Percentiles rank a stretch among this genome's conserved stretches.
Conservation (phyloP, 2,888 invertebrate species). For the Cheilosia impressa region DNA sequence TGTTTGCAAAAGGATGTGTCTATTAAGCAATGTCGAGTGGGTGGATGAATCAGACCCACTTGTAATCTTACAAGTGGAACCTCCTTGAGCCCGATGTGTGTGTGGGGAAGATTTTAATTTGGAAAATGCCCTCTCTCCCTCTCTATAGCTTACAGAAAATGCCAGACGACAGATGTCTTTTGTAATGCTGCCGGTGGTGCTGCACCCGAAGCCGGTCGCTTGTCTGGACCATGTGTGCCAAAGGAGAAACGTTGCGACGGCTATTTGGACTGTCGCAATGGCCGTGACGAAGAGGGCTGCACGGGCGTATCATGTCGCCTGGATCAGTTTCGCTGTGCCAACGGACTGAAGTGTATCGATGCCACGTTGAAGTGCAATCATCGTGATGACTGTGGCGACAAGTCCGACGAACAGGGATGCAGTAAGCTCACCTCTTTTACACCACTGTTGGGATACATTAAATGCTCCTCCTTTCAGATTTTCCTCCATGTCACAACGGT, state of each 20-base stretch:
- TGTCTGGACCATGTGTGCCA: constrained; percentile 92
- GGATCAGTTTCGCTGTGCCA: constrained; percentile 93
- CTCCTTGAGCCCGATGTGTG: constrained; percentile 26
- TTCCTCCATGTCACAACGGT: constrained; percentile 93
- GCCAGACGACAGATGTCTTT: constrained; percentile 93
- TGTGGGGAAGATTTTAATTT: constrained; percentile 61
- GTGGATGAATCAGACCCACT: constrained; percentile 31
- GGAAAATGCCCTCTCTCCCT: constrained; percentile 60
- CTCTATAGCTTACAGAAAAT: constrained; percentile 92
- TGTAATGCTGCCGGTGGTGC: constrained; percentile 89
- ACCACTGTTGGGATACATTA: neutral
- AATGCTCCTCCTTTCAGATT: constrained; percentile 86
- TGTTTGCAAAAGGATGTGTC: constrained; percentile 38
- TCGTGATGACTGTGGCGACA: constrained; percentile 95
- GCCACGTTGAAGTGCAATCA: constrained; percentile 92
- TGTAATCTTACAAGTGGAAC: constrained; percentile 50
- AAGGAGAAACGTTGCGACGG: constrained; percentile 96
- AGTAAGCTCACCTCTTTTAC: constrained; percentile 86
- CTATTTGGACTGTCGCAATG: constrained; percentile 92
- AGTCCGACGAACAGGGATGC: constrained; percentile 95
- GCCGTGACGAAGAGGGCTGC: constrained; percentile 92
- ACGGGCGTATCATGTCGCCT: constrained; percentile 89
- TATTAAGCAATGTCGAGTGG: constrained; percentile 36
- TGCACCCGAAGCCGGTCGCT: constrained; percentile 84
- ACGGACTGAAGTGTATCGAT: constrained; percentile 92